These are phyloP conservation scores for Reticulitermes speratus DNA, from an alignment of 1,140 invertebrate genomes.

Conservation along the genomic window DNA sequence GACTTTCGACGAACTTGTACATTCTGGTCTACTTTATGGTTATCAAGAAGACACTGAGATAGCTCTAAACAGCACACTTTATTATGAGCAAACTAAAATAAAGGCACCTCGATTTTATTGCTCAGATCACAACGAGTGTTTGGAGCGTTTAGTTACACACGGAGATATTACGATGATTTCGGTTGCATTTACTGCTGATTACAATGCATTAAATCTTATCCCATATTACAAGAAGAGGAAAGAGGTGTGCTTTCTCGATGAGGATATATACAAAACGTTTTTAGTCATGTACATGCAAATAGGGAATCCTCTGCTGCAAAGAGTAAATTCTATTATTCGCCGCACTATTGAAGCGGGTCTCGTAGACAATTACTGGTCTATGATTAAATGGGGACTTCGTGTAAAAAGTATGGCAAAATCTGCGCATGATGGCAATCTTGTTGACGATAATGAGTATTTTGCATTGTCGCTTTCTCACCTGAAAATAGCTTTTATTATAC, in stretches of 20 bases:
- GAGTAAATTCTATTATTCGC: neutral
- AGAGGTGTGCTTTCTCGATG: neutral
- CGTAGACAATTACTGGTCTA: neutral
- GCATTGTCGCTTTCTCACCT: too few relatives aligned
- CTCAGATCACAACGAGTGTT: neutral
- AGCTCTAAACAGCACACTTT: too few relatives aligned
- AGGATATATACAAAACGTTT: neutral
- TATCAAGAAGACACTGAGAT: too few relatives aligned
- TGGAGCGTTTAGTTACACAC: neutral
- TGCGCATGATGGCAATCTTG: neutral
- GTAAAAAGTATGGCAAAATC: neutral
- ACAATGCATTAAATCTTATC: neutral
- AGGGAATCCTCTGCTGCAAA: too few relatives aligned
- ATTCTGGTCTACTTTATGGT: too few relatives aligned
- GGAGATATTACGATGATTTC: neutral
- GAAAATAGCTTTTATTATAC: too few relatives aligned
- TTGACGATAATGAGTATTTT: too few relatives aligned
- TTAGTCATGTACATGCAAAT: constrained; percentile 1
- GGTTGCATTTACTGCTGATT: neutral
- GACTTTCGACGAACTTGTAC: too few relatives aligned
- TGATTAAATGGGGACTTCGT: neutral
- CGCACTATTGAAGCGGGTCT: neutral
- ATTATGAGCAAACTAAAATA: too few relatives aligned
- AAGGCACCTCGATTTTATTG: neutral
- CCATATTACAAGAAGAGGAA: neutral